Evolutionary conservation across 1,140 invertebrate species (phyloP).

Genomic region (Phortica variegata): DNA sequence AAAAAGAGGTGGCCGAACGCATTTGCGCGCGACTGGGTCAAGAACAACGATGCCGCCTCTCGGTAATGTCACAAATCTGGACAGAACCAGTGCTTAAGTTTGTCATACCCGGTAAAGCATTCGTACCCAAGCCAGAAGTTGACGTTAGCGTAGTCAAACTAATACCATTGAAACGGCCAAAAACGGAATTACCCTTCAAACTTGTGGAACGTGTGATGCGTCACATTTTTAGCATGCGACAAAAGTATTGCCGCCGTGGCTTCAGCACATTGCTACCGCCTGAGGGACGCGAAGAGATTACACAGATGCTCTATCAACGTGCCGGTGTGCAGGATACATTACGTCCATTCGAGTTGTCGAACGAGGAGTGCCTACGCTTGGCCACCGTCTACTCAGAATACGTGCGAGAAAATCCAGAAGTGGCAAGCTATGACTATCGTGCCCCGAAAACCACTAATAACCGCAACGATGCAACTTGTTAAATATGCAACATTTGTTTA

Average conservation of each 20-base stretch:
- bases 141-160: conserved; percentile 94
- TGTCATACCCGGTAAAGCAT: conserved; percentile 84
- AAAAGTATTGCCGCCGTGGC: conserved; percentile 77
- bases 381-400: conserved; percentile 76
- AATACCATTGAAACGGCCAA: conserved; percentile 76
- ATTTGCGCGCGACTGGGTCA: conserved; percentile 71
- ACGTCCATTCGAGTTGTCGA: conserved; percentile 70
- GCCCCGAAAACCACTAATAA: no score
- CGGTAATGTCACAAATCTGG: conserved; percentile 93
- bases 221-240: conserved; percentile 82
- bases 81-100: conserved; percentile 82
- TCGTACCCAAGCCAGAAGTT: conserved; percentile 92
- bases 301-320: conserved; percentile 68
- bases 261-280: conserved; percentile 77
- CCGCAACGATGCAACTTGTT: no score
- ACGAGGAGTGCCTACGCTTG: conserved; percentile 77
- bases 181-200: conserved; percentile 75
- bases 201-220: conserved; percentile 89
- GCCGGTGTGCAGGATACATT: conserved; percentile 72
- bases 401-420: conserved; percentile 68
- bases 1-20: conserved; percentile 91
- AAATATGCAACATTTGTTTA: no score
- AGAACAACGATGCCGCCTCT: conserved; percentile 79
- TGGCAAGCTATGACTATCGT: conserved; percentile 70
- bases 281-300: conserved; percentile 66